A percentile compares a stretch with the other conserved stretches of the same genome.
These are phyloP conservation scores for Sinopyrophorus schimmeli DNA, from an alignment of 2,888 invertebrate species.

Conservation along the genomic window DNA sequence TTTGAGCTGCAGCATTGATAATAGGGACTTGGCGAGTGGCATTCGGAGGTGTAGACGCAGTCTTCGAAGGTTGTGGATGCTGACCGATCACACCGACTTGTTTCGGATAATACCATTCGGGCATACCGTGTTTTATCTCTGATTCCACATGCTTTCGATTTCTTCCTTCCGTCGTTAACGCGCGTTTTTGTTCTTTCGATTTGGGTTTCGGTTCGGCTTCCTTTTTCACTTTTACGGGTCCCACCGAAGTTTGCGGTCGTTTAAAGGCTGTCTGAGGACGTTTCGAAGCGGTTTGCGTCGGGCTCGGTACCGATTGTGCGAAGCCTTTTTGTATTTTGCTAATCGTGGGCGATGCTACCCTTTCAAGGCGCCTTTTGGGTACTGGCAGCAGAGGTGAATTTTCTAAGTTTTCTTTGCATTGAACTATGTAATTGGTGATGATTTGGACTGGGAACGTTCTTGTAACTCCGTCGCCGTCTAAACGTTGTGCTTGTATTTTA, in stretches of 20 bases:
- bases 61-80: not conserved
- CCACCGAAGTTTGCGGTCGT: slow-evolving; percentile 12
- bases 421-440: slow-evolving; percentile 21
- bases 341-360: slow-evolving; percentile 33
- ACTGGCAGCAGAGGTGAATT: not conserved
- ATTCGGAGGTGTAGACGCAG: not conserved
- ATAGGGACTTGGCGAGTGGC: not conserved
- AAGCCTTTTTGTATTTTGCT: slow-evolving; percentile 27
- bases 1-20: not conserved
- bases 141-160: slow-evolving; percentile 5
- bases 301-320: slow-evolving; percentile 20
- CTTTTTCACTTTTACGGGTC: not conserved
- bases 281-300: slow-evolving; percentile 7
- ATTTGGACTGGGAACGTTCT: slow-evolving; percentile 35
- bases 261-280: not conserved
- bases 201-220: slow-evolving; percentile 1
- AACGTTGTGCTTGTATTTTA: slow-evolving; percentile 32
- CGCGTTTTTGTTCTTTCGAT: not conserved
- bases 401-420: slow-evolving; percentile 9
- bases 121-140: slow-evolving; percentile 2
- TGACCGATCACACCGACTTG: too few species aligned
- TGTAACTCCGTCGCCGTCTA: slow-evolving; percentile 43
- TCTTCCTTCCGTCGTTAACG: slow-evolving; percentile 3
- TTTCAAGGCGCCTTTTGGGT: slow-evolving; percentile 20
- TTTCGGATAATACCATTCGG: too few species aligned